Evolutionary conservation across 53 echinoderm and acorn worm genomes (phyloP).

Genomic region (Apostichopus leukothele): DNA sequence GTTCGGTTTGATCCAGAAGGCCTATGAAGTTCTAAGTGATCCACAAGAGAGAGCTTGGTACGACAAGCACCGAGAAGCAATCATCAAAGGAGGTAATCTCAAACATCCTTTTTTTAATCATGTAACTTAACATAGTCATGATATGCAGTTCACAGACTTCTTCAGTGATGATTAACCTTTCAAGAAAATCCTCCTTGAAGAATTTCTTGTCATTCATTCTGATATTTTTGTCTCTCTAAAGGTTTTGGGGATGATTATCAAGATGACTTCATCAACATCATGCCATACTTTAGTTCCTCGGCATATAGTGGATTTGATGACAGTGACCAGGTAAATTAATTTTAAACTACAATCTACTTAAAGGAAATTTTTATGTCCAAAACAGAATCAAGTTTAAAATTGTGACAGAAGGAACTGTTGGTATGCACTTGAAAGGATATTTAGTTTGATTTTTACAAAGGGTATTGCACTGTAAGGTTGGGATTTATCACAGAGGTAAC

Average conservation of each 20-base stretch:
- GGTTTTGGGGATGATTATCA: slow-evolving; percentile 93
- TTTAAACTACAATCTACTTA: no score
- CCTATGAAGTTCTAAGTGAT: slow-evolving; percentile 85
- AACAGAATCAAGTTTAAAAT: no score
- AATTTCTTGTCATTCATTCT: not conserved
- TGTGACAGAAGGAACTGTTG: no score
- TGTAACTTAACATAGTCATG: not conserved
- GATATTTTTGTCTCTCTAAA: slow-evolving; percentile 11
- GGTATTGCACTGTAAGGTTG: no score
- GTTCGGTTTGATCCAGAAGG: slow-evolving; percentile 85
- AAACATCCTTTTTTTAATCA: no score
- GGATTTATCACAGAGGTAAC: no score
- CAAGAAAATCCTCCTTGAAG: not conserved
- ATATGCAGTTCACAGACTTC: not conserved
- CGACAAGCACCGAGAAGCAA: slow-evolving; percentile 94
- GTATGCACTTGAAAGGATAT: no score
- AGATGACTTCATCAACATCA: slow-evolving; percentile 74
- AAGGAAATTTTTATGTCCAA: no score
- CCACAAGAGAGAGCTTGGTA: slow-evolving; percentile 98
- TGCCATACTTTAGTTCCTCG: slow-evolving; percentile 85
- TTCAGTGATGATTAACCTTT: not conserved
- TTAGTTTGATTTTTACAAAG: no score
- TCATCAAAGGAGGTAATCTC: slow-evolving; percentile 72
- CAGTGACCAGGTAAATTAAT: slow-evolving; percentile 54
- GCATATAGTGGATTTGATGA: slow-evolving; percentile 84